These are phyloP conservation scores for Harmothoe impar DNA, from an alignment of 2,888 invertebrate species.

Conservation along the genomic window DNA sequence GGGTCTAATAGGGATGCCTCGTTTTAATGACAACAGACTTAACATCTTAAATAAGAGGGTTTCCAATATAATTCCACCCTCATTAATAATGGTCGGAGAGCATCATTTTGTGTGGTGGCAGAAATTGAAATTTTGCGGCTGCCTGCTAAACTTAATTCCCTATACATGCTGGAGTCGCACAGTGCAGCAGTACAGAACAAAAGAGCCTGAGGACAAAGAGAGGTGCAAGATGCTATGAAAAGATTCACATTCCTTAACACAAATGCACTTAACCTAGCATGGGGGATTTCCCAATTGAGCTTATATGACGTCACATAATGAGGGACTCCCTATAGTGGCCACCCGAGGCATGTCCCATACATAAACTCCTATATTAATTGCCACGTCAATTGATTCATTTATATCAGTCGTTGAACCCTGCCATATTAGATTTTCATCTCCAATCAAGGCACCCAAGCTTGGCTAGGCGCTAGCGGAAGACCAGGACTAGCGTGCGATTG, in stretches of 20 bases:
- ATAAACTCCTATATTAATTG: slow-evolving; percentile 6
- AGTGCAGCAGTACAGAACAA: no score
- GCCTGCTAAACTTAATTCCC: no score
- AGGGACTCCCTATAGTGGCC: no score
- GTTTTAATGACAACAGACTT: slow-evolving; percentile 36
- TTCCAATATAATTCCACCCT: slow-evolving; percentile 25
- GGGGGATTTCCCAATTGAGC: no score
- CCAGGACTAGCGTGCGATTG: slow-evolving; percentile 29
- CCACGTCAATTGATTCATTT: neutral
- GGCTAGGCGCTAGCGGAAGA: neutral
- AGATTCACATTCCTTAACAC: no score
- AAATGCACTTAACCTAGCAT: no score
- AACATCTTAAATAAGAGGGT: neutral
- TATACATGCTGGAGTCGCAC: no score
- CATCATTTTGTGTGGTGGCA: neutral
- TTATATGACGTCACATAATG: no score
- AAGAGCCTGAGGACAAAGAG: no score
- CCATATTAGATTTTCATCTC: slow-evolving; percentile 31
- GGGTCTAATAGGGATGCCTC: neutral
- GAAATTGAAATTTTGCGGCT: neutral
- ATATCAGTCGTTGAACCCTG: neutral
- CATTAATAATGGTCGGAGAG: neutral
- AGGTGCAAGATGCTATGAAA: no score
- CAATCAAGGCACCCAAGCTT: slow-evolving; percentile 34
- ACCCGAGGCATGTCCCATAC: neutral